phyloP scores from a whole-genome alignment of 2,797 vertebrate genomes.

The Paguma larvata region DNA sequence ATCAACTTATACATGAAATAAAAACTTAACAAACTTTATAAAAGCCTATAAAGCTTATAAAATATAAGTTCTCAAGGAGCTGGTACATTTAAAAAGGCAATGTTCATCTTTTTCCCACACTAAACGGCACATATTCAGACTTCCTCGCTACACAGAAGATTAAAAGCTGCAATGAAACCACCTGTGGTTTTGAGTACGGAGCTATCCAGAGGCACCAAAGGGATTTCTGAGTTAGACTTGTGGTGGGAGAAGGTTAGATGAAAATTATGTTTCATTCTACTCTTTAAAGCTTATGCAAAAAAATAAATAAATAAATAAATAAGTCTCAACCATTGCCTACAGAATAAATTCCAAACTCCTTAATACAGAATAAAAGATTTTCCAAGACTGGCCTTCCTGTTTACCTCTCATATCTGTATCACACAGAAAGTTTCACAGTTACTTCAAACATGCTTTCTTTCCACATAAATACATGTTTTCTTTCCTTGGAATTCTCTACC shows the following conservation, averaged over 20 bases:
- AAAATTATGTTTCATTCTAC: constrained; percentile 53
- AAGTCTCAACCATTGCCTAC: background rate
- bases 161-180: constrained; percentile 65
- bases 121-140: constrained; percentile 29
- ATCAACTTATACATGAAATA: background rate
- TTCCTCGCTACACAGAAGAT: constrained; percentile 40
- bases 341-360: background rate
- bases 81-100: constrained; percentile 51
- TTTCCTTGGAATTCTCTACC: background rate
- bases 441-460: background rate
- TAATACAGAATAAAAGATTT: background rate
- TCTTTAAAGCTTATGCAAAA: constrained; percentile 1
- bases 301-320: background rate
- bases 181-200: constrained; percentile 42
- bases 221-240: background rate
- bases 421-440: background rate
- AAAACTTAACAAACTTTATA: background rate
- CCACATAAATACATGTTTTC: background rate
- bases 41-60: background rate
- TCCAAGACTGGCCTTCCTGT: background rate
- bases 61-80: background rate
- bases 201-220: constrained; percentile 36
- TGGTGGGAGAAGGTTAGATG: background rate
- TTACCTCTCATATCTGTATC: background rate
- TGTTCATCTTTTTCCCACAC: background rate